phyloP scores from a whole-genome alignment of 2,888 invertebrate genomes.

The Tryphoninae sp. region DNA sequence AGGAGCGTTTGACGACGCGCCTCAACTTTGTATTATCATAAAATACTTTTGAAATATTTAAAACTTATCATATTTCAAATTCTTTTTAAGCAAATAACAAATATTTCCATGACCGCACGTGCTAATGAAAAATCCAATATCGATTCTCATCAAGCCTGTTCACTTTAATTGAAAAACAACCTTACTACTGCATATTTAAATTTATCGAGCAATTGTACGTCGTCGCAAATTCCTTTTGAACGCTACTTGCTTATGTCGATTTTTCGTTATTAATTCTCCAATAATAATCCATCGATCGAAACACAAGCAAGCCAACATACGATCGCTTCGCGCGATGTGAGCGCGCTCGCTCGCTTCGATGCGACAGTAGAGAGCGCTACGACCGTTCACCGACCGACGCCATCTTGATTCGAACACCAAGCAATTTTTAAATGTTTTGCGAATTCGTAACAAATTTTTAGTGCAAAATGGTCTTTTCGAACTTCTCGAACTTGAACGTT shows the following conservation, averaged over 20 bases:
- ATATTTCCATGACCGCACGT: no score
- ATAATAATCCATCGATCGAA: neutral
- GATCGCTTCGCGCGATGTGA: neutral
- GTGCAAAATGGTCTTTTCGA: neutral
- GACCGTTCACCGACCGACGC: neutral
- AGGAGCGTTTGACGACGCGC: no score
- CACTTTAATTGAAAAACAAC: no score
- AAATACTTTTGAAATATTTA: no score
- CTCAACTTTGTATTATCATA: no score
- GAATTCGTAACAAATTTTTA: neutral
- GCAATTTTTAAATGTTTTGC: neutral
- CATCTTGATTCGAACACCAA: constrained; percentile 16
- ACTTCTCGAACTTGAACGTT: neutral
- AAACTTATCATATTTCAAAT: no score
- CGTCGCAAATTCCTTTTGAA: neutral
- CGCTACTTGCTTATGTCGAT: neutral
- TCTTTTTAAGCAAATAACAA: no score
- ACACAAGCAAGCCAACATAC: neutral
- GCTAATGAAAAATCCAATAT: no score
- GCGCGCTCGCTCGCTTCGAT: neutral
- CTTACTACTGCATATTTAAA: neutral
- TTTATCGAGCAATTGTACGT: neutral
- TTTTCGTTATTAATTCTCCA: constrained; percentile 1
- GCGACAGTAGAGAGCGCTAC: neutral
- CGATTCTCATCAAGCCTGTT: no score